phyloP scores from a whole-genome alignment of 2,888 invertebrate species.

The Andricus quercusramuli region DNA sequence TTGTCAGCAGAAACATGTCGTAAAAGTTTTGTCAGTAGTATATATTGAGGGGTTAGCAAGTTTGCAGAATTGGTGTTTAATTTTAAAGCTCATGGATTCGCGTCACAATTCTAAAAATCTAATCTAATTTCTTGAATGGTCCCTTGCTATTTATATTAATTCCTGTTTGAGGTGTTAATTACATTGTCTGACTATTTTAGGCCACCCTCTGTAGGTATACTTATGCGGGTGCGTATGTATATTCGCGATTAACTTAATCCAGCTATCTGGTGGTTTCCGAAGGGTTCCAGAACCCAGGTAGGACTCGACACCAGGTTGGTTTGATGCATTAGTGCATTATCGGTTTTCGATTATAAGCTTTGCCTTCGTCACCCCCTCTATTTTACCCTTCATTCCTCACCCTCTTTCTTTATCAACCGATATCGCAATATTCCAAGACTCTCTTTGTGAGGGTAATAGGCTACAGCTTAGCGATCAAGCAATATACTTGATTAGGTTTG shows the following conservation, averaged over 20 bases:
- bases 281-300: slow-evolving; percentile 12
- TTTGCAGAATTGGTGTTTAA: no score
- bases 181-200: neutral
- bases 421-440: slow-evolving; percentile 33
- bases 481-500: slow-evolving; percentile 19
- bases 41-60: no score
- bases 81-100: no score
- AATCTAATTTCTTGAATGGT: no score
- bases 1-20: neutral
- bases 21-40: no score
- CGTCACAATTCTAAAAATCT: no score
- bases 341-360: slow-evolving; percentile 63
- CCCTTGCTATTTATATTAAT: neutral
- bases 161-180: neutral
- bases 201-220: neutral
- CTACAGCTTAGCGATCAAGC: slow-evolving; percentile 2
- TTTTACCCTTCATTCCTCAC: neutral
- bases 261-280: neutral
- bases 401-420: slow-evolving; percentile 27
- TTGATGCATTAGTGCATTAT: slow-evolving; percentile 62
- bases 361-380: slow-evolving; percentile 50
- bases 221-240: neutral
- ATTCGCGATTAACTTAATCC: slow-evolving; percentile 22
- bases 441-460: slow-evolving; percentile 22
- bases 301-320: slow-evolving; percentile 44